Conservation (phyloP, 2,888 invertebrate species). For the Dynastes maya region DNA sequence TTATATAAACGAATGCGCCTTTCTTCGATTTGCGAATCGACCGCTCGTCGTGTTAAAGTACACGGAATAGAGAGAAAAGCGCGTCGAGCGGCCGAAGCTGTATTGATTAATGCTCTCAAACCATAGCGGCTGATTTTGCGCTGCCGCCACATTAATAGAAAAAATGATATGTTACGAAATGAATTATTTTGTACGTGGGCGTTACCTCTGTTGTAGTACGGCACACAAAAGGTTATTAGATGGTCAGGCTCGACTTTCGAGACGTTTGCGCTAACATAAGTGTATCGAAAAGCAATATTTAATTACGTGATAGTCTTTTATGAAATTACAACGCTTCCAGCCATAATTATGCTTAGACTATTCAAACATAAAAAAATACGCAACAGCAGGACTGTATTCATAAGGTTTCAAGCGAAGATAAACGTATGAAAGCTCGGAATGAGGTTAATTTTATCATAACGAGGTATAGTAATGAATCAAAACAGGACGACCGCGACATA, state of each 20-base stretch:
- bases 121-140: slow-evolving; percentile 23
- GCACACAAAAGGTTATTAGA: slow-evolving; percentile 3
- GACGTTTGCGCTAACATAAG: too few species aligned
- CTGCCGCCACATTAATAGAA: slow-evolving; percentile 9
- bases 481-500: too few species aligned
- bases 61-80: slow-evolving; percentile 16
- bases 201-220: slow-evolving; percentile 1
- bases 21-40: slow-evolving; percentile 30
- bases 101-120: slow-evolving; percentile 24
- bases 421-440: too few species aligned
- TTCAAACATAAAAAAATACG: too few species aligned
- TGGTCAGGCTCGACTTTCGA: background rate
- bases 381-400: too few species aligned
- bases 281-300: too few species aligned
- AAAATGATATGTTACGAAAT: slow-evolving; percentile 24
- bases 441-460: too few species aligned
- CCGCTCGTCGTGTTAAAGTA: slow-evolving; percentile 7
- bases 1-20: slow-evolving; percentile 39
- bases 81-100: background rate
- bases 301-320: too few species aligned
- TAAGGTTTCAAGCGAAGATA: too few species aligned
- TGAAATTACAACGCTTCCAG: too few species aligned
- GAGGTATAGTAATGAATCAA: too few species aligned
- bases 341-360: too few species aligned
- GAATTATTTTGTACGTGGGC: slow-evolving; percentile 24